phyloP scores from a whole-genome alignment of 2,113 vertebrate species.

The Pachyramphus minor region DNA sequence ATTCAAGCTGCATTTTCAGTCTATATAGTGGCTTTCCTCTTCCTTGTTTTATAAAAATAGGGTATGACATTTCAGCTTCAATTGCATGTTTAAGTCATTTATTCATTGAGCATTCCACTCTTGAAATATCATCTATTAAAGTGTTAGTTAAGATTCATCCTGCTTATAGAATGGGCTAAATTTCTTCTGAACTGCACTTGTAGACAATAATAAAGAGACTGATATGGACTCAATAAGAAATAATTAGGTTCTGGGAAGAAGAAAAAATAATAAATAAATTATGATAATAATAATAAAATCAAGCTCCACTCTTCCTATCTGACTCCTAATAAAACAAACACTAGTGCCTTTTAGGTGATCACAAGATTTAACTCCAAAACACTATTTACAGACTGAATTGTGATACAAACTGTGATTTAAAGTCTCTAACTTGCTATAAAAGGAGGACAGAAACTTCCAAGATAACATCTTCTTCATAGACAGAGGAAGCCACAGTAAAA shows the following conservation, averaged over 20 bases:
- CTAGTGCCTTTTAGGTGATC: background rate
- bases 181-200: constrained; percentile 15
- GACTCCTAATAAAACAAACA: background rate
- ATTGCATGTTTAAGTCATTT: constrained; percentile 23
- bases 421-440: background rate
- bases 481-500: constrained; percentile 11
- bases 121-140: constrained; percentile 50
- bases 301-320: background rate
- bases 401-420: background rate
- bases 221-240: constrained; percentile 1
- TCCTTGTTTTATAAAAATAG: constrained; percentile 41
- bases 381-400: background rate
- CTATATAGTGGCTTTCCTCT: background rate
- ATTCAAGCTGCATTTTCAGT: constrained; percentile 15
- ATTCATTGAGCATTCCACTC: constrained; percentile 40
- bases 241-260: background rate
- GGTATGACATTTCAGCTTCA: constrained; percentile 33
- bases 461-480: background rate
- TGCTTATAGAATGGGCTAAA: constrained; percentile 12
- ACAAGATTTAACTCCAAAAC: background rate
- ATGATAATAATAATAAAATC: background rate
- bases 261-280: background rate
- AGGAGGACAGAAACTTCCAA: background rate
- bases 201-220: background rate
- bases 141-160: background rate